Conservation (phyloP, 2,797 vertebrate species). For the Australoheros facetus region DNA sequence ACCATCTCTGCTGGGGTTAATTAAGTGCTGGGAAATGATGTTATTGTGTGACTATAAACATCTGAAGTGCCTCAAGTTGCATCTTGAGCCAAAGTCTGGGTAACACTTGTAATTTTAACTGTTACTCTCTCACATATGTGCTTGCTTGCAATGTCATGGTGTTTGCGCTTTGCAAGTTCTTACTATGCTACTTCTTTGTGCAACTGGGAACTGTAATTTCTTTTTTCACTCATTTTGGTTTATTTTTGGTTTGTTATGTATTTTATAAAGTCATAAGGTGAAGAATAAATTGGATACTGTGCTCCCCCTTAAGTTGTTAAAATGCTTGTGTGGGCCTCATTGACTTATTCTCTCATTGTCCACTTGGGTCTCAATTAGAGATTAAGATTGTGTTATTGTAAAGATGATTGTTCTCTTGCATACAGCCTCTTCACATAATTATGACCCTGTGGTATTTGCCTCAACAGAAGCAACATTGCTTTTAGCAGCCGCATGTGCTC, state of each 20-base stretch:
- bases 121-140: neutral
- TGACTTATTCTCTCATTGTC: neutral
- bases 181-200: neutral
- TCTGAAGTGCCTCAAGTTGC: neutral
- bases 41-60: neutral
- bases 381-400: slow-evolving; percentile 2
- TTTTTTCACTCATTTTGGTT: neutral
- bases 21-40: neutral
- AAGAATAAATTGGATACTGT: neutral
- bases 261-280: neutral
- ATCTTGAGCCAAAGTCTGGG: neutral
- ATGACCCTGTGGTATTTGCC: slow-evolving; percentile 8
- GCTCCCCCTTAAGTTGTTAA: neutral
- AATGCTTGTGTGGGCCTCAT: neutral
- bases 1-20: neutral
- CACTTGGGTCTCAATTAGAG: slow-evolving; percentile 10
- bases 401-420: slow-evolving; percentile 5
- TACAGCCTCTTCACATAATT: neutral
- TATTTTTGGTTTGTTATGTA: neutral
- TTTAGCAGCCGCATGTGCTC: neutral
- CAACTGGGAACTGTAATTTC: neutral
- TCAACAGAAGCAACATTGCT: neutral
- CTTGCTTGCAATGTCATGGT: neutral
- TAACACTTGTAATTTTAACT: neutral
- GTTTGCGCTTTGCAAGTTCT: neutral